Base-by-base conservation (phyloP, 92 coral and sea anemone genomes). In the Pocillopora grandis region DNA sequence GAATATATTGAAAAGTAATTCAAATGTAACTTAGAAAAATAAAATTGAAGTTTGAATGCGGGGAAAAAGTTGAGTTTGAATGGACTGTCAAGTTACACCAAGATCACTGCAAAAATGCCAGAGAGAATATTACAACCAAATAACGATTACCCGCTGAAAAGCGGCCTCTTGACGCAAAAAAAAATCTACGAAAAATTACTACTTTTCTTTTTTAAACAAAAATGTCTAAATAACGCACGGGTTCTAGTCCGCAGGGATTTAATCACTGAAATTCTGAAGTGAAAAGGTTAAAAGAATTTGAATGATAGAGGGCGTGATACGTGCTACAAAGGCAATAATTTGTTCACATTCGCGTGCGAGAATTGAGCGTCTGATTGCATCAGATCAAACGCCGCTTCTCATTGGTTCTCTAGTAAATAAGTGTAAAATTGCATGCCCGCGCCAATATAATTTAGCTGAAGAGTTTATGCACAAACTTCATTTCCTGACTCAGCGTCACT, bases 261-360 rank as follows among this genome's bases (percentile, higher is more conserved):
- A 35, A 74, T 83, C 86, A 73, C 86, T 73, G 12, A 23, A 37
- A 61, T 59, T 72, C 74, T 74, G 78, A 72, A 82, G 72, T 16
- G 23, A 62, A 72, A 72, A 62, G 42, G 36, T 64, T 27, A 62
- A 83, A 83, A 74, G 18, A 21, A 63, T 61, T 82, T 82, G 27
- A 73, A 23, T 37, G 82, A 17, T 35, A 17, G 19, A 17, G 31
- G 35, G 84, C 84, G 84, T 73, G 71, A 72, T 62, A 12, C 36
- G 63, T 74, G 37, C 33, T 52, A 83, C 80, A 83, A 83, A 82
- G 62, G 63, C 62, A 62, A 48, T 82, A 61, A 83, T 73, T 73
- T 83, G 86, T 73, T 83, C 86, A 80, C 86, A 83, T 72, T 83
- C 86, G 80, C 86, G 86, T 74, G 86, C 86, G 64, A 83, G 70